Base-by-base conservation (phyloP, 2,113 vertebrate genomes). In the Pygathrix nemaeus region DNA sequence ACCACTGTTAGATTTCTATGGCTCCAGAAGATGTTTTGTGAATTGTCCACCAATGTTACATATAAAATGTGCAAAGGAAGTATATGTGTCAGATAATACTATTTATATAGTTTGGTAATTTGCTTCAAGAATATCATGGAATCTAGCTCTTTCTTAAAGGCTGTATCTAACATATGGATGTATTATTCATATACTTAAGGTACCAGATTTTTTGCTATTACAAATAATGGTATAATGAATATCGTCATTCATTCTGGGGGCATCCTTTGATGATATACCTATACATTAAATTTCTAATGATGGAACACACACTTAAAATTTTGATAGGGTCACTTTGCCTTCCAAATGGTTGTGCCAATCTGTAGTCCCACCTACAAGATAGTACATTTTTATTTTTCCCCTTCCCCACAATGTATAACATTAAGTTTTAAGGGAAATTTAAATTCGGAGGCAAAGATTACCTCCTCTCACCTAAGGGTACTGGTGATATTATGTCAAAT, bases 41-140 rank as follows among this genome's bases (percentile, higher is more conserved):
- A 94, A 30, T 30, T 70, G 79, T 73, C 50, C 17, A 7, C 59
- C 48, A 94, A 82, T 57, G 83, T 66, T 75, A 83, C 20, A 80
- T 83, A 85, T 32, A 82, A 38, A 86, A 18, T 20, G 86, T 35
- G 64, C 72, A 79, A 83, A 96, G 81, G 43, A 97, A 79, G 84
- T 68, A 85, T 50, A 91, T 18, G 11, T 16, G 70, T 40, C 6
- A 48, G 40, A 79, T n/a, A 32, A 64, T 76, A 32, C 17, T 78
- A 52, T 20, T 96, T 80, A 86, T 38, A 35, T 8, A 81, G 35
- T 43, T 90, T 92, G 45, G n/a, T 52, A 25, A 78, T 50, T 32
- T 82, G 48, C 52, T 90, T 90, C 23, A n/a, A 59, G 64, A 55
- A n/a, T 11, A 75, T 17, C 57, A 40, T 35, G 32, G 40, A 61